Percentiles rank a stretch among this genome's conserved stretches.
Evolutionary conservation across 2,888 invertebrate species (phyloP).

Genomic region (Villa cingulata): DNA sequence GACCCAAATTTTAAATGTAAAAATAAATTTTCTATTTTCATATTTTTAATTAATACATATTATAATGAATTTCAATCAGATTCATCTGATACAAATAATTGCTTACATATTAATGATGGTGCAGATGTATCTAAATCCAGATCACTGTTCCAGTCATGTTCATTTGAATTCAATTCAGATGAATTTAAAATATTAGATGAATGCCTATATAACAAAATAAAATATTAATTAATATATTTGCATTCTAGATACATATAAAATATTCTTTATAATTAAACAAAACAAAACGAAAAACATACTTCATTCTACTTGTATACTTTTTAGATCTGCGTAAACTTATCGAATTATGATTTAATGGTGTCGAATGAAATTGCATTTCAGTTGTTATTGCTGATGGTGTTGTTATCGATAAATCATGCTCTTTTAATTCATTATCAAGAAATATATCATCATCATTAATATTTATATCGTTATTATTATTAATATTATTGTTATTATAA

Average conservation of each 20-base stretch:
- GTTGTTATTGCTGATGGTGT: not conserved
- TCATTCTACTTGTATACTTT: slow-evolving; percentile 23
- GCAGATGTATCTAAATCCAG: not conserved
- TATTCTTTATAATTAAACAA: no score
- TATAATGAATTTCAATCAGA: not conserved
- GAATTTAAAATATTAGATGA: not conserved
- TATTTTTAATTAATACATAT: no score
- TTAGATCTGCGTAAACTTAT: slow-evolving; percentile 21
- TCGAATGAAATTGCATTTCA: slow-evolving; percentile 28
- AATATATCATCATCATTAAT: no score
- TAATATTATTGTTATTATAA: no score
- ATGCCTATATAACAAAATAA: not conserved
- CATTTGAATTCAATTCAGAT: not conserved
- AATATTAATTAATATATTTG: not conserved
- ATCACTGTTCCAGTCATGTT: not conserved
- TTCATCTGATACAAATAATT: not conserved
- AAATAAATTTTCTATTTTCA: no score
- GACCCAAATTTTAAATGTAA: no score
- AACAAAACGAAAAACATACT: no score
- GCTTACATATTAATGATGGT: not conserved
- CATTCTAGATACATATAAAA: no score
- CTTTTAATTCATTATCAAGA: not conserved
- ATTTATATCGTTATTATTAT: no score
- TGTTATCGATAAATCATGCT: not conserved
- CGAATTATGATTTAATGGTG: slow-evolving; percentile 30